Conservation (phyloP, 2,888 invertebrate species). For the Erpobdella octoculata region DNA sequence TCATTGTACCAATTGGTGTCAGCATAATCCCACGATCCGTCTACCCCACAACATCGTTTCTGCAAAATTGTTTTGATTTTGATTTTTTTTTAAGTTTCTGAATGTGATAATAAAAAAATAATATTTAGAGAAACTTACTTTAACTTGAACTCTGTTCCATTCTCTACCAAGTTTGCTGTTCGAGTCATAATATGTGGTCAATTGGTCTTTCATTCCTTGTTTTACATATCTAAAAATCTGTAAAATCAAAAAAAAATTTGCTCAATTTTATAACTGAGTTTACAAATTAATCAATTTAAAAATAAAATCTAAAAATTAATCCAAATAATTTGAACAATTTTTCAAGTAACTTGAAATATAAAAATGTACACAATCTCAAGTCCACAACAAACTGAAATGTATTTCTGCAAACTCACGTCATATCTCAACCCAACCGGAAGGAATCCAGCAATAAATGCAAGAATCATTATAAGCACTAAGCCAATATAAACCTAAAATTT, state of each 20-base stretch:
- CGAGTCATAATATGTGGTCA: conserved; percentile 34
- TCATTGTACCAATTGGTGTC: conserved; percentile 33
- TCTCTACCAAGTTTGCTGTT: conserved; percentile 35
- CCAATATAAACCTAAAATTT: conserved; percentile 30
- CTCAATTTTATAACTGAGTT: too few relatives aligned
- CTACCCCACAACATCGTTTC: conserved; percentile 38
- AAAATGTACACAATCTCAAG: too few relatives aligned
- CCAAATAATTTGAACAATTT: too few relatives aligned
- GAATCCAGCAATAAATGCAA: conserved; percentile 36
- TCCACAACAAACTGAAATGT: neutral
- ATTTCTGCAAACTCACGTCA: conserved; percentile 33
- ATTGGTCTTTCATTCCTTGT: conserved; percentile 33
- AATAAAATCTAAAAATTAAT: too few relatives aligned
- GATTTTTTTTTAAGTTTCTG: neutral
- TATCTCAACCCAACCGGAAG: conserved; percentile 35
- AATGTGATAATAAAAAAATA: neutral
- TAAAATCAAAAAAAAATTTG: conserved; percentile 5
- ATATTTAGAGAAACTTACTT: conserved; percentile 26
- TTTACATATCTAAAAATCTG: conserved; percentile 36
- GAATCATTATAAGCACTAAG: conserved; percentile 32
- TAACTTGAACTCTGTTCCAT: conserved; percentile 39
- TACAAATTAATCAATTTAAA: too few relatives aligned
- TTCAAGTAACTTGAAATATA: too few relatives aligned
- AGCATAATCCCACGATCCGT: conserved; percentile 36
- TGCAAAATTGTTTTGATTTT: conserved; percentile 12